Conservation (phyloP, 2,888 invertebrate species). For the Pemphredon lugubris region DNA sequence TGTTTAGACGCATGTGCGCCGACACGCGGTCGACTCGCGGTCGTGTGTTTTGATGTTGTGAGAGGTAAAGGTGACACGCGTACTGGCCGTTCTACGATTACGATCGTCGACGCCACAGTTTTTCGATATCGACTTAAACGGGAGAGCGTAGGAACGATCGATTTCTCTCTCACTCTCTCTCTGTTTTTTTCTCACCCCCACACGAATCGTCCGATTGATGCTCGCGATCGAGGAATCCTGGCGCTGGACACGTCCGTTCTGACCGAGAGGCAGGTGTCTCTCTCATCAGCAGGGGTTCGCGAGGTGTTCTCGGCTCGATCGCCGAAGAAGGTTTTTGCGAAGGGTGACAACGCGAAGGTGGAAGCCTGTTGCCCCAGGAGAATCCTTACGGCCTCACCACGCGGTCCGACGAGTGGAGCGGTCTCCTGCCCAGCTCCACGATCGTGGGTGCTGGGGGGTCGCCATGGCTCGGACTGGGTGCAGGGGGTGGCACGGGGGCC, state of each 20-base stretch:
- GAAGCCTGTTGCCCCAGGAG: conserved; percentile 74
- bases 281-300: conserved; percentile 41
- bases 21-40: conserved; percentile 46
- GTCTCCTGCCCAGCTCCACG: conserved; percentile 81
- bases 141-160: too few relatives aligned
- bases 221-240: conserved; percentile 44
- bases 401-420: conserved; percentile 81
- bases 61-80: not conserved
- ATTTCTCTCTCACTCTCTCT: too few relatives aligned
- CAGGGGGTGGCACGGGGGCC: conserved; percentile 77
- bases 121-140: conserved; percentile 36
- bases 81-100: conserved; percentile 8
- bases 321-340: conserved; percentile 40
- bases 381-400: conserved; percentile 79
- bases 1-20: conserved; percentile 45
- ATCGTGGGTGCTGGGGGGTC: conserved; percentile 81
- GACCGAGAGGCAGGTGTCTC: conserved; percentile 52
- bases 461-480: conserved; percentile 80
- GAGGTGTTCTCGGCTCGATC: conserved; percentile 25
- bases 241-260: conserved; percentile 39
- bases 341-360: conserved; percentile 61
- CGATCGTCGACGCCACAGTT: not conserved
- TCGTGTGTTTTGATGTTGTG: conserved; percentile 45
- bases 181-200: too few relatives aligned
- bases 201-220: too few relatives aligned